These are phyloP conservation scores for Acanthosepion pharaonis DNA, from an alignment of 2,888 invertebrate species.

Conservation along the genomic window DNA sequence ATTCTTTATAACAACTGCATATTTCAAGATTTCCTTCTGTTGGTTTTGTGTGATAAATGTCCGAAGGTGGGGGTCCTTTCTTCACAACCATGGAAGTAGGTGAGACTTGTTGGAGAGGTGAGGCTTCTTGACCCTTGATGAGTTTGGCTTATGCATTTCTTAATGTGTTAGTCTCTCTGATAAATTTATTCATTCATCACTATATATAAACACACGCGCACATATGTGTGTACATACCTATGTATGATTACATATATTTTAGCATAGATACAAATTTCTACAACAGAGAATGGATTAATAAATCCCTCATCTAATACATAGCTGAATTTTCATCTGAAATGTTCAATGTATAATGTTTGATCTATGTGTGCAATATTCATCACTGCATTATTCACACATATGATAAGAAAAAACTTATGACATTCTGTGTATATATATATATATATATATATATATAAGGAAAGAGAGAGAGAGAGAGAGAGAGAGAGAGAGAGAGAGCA, in stretches of 20 bases:
- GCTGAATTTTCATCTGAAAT: no score
- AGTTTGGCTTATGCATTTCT: not conserved
- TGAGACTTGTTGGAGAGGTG: not conserved
- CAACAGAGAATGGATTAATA: no score
- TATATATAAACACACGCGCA: not conserved
- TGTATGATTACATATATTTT: not conserved
- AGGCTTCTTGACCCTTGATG: not conserved
- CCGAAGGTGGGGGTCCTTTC: not conserved
- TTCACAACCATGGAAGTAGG: not conserved
- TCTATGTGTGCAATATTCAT: no score
- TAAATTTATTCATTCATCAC: not conserved
- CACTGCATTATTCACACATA: no score
- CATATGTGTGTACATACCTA: no score
- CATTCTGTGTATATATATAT: not conserved
- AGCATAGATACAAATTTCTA: not conserved
- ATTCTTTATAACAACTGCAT: not conserved
- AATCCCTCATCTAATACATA: no score
- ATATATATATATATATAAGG: not conserved
- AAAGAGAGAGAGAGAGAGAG: no score
- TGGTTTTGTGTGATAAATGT: not conserved
- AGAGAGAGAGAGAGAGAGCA: no score
- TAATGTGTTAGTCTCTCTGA: not conserved
- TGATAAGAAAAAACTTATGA: no score
- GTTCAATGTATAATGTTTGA: no score
- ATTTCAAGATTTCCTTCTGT: not conserved